Evolutionary conservation across 2,888 invertebrate genomes (phyloP), one percentile per base, ranked within the genome.

Genomic region (Caenorhabditis sp.): DNA sequence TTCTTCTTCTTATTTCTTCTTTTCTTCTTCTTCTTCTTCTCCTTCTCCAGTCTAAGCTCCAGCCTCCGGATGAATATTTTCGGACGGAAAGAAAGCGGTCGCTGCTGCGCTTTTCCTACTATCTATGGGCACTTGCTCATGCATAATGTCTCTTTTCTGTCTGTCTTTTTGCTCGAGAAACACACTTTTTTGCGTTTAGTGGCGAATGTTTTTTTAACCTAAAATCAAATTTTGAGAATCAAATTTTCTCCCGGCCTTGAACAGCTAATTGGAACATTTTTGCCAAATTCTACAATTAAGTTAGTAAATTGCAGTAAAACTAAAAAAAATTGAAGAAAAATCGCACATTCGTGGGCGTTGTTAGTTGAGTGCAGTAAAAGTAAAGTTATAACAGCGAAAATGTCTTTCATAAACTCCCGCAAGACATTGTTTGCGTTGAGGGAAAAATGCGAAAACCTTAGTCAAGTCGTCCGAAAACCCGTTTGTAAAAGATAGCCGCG

Each of bases 311-410:
- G 32, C 5, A 32, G 9, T 6, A 32, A 32, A 32, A 32, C 32
- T 4, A 4, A 35, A 15, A 55, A 40, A 69, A 22, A 69, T 22
- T 24, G 60, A 32, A 56, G n/a, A n/a, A n/a, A n/a, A n/a, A n/a
- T n/a, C n/a, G n/a, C n/a, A n/a, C n/a, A n/a, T 53, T 53, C 53
- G 47, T 71, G 53, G 40, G 53, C 35, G 55, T 35, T 71, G 72
- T 72, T 72, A 55, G 72, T 72, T 72, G 64, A 64, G 72, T 58
- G 72, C n/a, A n/a, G n/a, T n/a, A n/a, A n/a, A n/a, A n/a, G n/a
- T n/a, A n/a, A n/a, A n/a, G n/a, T n/a, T n/a, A n/a, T n/a, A 40
- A 40, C 6, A 6, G 9, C 5, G 9, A 40, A 40, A 40, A 40
- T 40, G 40, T 72, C 56, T 32, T 28, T 13, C 20, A 50, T 56